Evolutionary conservation across 1,140 invertebrate genomes (phyloP).

Genomic region (Zaprionus nigranus): DNA sequence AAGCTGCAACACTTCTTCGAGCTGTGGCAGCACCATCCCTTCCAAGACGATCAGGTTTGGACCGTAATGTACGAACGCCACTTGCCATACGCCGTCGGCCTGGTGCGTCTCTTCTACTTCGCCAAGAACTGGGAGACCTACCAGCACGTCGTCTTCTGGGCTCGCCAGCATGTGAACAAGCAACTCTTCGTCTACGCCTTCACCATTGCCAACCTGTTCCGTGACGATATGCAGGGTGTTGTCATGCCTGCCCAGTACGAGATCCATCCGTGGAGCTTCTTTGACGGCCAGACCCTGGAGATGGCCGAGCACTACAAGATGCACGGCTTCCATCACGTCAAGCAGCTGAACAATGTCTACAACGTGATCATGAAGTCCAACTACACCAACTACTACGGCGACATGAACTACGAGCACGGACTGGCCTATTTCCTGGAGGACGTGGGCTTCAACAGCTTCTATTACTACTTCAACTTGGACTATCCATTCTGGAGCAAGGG

Average conservation of each 20-base stretch:
- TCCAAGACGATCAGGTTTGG: slow-evolving; percentile 86
- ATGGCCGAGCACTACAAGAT: slow-evolving; percentile 87
- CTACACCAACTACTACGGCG: slow-evolving; percentile 86
- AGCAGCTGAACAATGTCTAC: slow-evolving; percentile 84
- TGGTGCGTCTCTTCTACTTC: slow-evolving; percentile 87
- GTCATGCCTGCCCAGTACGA: slow-evolving; percentile 88
- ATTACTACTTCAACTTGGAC: slow-evolving; percentile 86
- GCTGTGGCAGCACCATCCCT: slow-evolving; percentile 84
- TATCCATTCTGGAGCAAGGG: slow-evolving; percentile 85
- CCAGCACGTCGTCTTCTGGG: slow-evolving; percentile 87
- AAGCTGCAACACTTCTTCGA: slow-evolving; percentile 85
- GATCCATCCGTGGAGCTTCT: slow-evolving; percentile 87
- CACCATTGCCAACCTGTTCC: slow-evolving; percentile 86
- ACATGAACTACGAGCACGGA: slow-evolving; percentile 85
- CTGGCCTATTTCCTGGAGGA: slow-evolving; percentile 89
- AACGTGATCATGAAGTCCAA: slow-evolving; percentile 86
- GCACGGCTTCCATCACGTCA: slow-evolving; percentile 85
- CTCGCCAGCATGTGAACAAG: slow-evolving; percentile 87
- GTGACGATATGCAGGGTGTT: slow-evolving; percentile 86
- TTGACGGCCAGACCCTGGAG: slow-evolving; percentile 86
- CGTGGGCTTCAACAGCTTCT: slow-evolving; percentile 88
- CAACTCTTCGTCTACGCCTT: slow-evolving; percentile 87
- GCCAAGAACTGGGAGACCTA: slow-evolving; percentile 89
- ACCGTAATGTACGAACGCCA: slow-evolving; percentile 85
- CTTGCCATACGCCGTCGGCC: slow-evolving; percentile 85